phyloP scores from a whole-genome alignment of 1,140 invertebrate genomes.

The Megathymus violae region DNA sequence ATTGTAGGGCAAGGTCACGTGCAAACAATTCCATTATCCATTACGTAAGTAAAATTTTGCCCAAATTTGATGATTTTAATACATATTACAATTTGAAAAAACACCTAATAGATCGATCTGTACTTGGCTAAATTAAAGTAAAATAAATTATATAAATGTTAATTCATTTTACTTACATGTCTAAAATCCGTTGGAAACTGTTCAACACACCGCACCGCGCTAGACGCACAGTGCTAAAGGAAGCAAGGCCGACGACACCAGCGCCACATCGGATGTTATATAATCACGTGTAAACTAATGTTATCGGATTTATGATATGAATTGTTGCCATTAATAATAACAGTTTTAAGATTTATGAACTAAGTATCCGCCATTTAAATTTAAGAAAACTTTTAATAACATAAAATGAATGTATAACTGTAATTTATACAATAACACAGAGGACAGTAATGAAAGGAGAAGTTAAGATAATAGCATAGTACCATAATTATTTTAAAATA shows the following conservation, averaged over 20 bases:
- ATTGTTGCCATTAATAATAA: constrained; percentile 14
- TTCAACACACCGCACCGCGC: constrained; percentile 73
- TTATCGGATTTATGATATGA: constrained; percentile 28
- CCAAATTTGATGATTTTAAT: constrained; percentile 15
- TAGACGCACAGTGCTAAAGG: constrained; percentile 79
- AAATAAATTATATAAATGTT: constrained; percentile 5
- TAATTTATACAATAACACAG: too few relatives aligned
- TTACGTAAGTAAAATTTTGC: constrained; percentile 73
- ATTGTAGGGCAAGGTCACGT: constrained; percentile 76
- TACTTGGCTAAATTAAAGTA: not conserved
- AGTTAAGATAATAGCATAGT: too few relatives aligned
- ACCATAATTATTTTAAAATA: too few relatives aligned
- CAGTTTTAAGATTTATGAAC: too few relatives aligned
- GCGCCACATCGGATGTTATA: constrained; percentile 72
- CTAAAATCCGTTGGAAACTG: constrained; percentile 72
- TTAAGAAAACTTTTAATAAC: too few relatives aligned
- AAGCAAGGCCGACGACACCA: constrained; percentile 58
- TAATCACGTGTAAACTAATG: constrained; percentile 71
- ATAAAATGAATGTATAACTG: too few relatives aligned
- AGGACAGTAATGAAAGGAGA: too few relatives aligned
- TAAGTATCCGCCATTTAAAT: too few relatives aligned
- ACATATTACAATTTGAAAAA: not conserved
- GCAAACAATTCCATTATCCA: constrained; percentile 73
- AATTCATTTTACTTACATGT: constrained; percentile 75
- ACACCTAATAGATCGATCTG: not conserved